Percentiles rank a stretch among this genome's conserved stretches.
phyloP scores from a whole-genome alignment of 2,113 vertebrate genomes.

The Hippolais icterina region DNA sequence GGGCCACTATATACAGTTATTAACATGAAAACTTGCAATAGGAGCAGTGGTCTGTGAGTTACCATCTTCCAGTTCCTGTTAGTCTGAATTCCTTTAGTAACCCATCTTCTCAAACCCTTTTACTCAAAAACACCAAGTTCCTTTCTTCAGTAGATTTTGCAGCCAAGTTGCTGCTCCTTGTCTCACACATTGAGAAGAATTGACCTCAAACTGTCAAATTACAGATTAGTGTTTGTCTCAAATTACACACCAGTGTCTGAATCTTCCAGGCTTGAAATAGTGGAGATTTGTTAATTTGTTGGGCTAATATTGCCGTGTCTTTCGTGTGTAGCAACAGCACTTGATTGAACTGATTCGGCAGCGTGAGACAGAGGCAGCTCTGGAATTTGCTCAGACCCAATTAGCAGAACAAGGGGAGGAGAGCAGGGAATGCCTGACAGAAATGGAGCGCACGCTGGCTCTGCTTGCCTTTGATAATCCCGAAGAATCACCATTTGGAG shows the following conservation, averaged over 20 bases:
- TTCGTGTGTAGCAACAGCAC: slow-evolving; percentile 87
- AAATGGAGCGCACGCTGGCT: slow-evolving; percentile 96
- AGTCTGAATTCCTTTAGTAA: neutral
- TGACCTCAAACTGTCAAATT: slow-evolving; percentile 11
- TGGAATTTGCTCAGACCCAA: slow-evolving; percentile 97
- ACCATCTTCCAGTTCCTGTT: neutral
- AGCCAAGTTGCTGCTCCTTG: neutral
- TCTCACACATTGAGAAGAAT: neutral
- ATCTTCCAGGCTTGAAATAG: neutral
- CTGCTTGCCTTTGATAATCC: slow-evolving; percentile 96
- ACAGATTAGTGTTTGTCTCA: neutral
- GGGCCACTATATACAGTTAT: neutral
- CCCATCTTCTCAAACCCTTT: neutral
- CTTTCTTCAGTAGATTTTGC: neutral
- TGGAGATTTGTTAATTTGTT: neutral
- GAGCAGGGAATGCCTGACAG: slow-evolving; percentile 94
- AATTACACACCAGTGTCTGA: neutral
- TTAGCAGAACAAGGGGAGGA: slow-evolving; percentile 97
- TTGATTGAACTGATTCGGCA: slow-evolving; percentile 97
- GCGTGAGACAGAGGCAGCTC: slow-evolving; percentile 93
- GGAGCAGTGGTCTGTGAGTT: neutral
- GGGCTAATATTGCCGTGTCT: neutral
- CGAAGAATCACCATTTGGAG: slow-evolving; percentile 95
- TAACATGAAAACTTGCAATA: neutral
- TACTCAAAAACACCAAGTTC: neutral